A percentile compares a stretch with the other conserved stretches of the same genome.
Conservation (phyloP, 1,140 invertebrate species). For the Cylas formicarius region DNA sequence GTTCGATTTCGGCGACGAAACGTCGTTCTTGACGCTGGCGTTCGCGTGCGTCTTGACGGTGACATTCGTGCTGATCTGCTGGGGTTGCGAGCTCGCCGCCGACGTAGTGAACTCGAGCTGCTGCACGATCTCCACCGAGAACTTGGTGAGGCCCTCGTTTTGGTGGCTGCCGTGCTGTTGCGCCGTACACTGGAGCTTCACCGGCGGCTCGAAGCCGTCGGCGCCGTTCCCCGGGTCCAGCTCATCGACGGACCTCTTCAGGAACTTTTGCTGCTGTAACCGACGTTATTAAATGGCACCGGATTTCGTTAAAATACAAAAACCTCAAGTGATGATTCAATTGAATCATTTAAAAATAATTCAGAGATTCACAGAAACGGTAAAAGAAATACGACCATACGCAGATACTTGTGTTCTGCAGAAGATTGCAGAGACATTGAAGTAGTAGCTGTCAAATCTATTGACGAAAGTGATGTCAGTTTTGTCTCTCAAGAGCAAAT, state of each 20-base stretch:
- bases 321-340: not conserved
- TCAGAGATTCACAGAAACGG: too few relatives aligned
- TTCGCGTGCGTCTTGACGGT: conserved; percentile 82
- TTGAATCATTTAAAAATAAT: too few relatives aligned
- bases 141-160: conserved; percentile 44
- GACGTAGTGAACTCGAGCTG: conserved; percentile 81
- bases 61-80: conserved; percentile 87
- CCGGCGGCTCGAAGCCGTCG: conserved; percentile 61
- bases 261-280: conserved; percentile 75
- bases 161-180: conserved; percentile 42
- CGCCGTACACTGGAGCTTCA: conserved; percentile 68
- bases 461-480: too few relatives aligned
- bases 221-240: conserved; percentile 51
- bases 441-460: too few relatives aligned
- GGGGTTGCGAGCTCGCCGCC: conserved; percentile 71
- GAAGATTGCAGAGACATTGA: too few relatives aligned
- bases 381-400: too few relatives aligned
- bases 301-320: not conserved
- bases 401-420: too few relatives aligned
- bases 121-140: conserved; percentile 76
- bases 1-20: conserved; percentile 47
- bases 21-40: conserved; percentile 71
- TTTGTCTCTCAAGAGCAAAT: too few relatives aligned
- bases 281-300: too few relatives aligned
- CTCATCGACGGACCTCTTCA: conserved; percentile 67